These are phyloP conservation scores for Hetaerina titia DNA, from an alignment of 2,888 invertebrate genomes.

Conservation along the genomic window DNA sequence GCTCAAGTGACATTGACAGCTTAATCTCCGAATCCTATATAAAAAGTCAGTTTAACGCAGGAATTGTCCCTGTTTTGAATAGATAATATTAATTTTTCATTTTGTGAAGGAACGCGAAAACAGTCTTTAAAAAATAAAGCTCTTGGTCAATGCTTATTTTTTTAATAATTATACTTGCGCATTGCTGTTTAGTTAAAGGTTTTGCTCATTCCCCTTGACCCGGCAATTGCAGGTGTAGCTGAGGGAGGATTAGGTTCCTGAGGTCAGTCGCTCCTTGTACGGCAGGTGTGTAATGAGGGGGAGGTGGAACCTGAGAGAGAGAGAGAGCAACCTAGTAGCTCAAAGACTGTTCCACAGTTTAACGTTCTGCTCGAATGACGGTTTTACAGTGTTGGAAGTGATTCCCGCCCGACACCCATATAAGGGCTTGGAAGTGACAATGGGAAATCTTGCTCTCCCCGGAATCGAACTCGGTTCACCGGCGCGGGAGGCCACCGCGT, in stretches of 20 bases:
- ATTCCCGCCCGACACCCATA: not conserved
- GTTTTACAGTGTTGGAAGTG: not conserved
- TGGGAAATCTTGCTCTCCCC: not conserved
- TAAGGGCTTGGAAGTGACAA: not conserved
- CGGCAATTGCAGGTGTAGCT: too few species aligned
- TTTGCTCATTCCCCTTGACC: too few species aligned
- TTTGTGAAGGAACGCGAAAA: too few species aligned
- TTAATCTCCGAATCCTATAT: too few species aligned
- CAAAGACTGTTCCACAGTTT: not conserved
- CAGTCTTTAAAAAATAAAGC: too few species aligned
- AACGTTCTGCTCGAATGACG: not conserved
- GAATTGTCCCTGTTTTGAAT: too few species aligned
- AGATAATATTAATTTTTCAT: too few species aligned
- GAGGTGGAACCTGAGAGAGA: not conserved
- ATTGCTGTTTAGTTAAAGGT: too few species aligned
- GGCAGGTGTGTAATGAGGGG: not conserved
- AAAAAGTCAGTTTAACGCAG: too few species aligned
- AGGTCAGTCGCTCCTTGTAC: not conserved
- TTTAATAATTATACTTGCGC: too few species aligned
- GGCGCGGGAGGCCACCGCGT: not conserved
- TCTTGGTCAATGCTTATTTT: too few species aligned
- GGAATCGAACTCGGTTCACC: not conserved
- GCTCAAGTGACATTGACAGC: too few species aligned
- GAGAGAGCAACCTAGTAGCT: not conserved
- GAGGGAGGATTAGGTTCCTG: not conserved